phyloP scores from a whole-genome alignment of 1,140 invertebrate genomes.

The Drosophila virilis region DNA sequence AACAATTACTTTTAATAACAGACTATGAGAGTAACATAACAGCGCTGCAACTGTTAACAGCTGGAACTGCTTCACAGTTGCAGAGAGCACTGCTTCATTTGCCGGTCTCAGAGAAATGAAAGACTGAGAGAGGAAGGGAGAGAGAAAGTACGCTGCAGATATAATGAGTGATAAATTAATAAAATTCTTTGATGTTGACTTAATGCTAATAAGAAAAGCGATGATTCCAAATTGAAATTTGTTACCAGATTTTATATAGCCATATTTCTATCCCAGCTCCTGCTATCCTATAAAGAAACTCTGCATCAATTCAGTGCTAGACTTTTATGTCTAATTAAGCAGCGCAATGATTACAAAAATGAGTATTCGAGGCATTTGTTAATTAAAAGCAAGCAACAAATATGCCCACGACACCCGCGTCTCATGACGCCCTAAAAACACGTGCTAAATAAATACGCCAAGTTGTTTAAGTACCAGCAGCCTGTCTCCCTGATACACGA shows the following conservation, averaged over 20 bases:
- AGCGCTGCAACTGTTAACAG: conserved; percentile 5
- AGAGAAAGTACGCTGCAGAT: background rate
- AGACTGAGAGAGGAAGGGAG: conserved; percentile 4
- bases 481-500: conserved; percentile 3
- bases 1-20: conserved; percentile 14
- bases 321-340: conserved; percentile 50
- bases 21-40: background rate
- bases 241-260: conserved; percentile 11
- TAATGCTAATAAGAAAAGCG: conserved; percentile 16
- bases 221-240: conserved; percentile 41
- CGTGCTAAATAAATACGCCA: conserved; percentile 54
- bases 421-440: conserved; percentile 12
- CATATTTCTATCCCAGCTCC: background rate
- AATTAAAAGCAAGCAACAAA: conserved; percentile 55
- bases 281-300: background rate
- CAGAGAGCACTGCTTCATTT: conserved; percentile 11
- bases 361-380: conserved; percentile 48
- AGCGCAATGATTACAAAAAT: conserved; percentile 47
- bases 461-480: conserved; percentile 45
- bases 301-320: conserved; percentile 44
- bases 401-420: conserved; percentile 17
- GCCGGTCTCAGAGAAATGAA: conserved; percentile 5
- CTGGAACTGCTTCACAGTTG: conserved; percentile 1
- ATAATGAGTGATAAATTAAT: conserved; percentile 1
- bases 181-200: conserved; percentile 2